Conservation (phyloP, 2,113 vertebrate species). For the Chionodraco myersi region DNA sequence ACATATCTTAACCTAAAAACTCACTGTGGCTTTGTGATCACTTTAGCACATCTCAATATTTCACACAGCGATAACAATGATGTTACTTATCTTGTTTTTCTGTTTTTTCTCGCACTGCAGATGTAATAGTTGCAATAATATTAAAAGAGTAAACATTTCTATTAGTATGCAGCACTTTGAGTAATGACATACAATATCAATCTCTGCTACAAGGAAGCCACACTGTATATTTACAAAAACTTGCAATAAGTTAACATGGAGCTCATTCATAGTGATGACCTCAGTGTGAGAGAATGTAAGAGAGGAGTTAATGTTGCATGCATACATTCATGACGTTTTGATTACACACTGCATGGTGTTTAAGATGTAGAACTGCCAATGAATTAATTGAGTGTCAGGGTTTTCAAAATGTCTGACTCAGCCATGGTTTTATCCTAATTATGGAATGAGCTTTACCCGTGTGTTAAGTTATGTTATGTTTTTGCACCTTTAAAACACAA, state of each 20-base stretch:
- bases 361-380: neutral
- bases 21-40: conserved; percentile 5
- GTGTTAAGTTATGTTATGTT: neutral
- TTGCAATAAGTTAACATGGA: neutral
- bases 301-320: conserved; percentile 1
- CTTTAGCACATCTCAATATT: conserved; percentile 1
- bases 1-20: neutral
- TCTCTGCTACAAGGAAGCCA: neutral
- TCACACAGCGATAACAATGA: neutral
- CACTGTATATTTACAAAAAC: neutral
- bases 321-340: neutral
- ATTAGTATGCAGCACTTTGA: neutral
- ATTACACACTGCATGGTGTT: conserved; percentile 31
- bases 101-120: neutral
- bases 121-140: neutral
- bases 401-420: conserved; percentile 1
- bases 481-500: conserved; percentile 49
- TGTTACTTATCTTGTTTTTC: conserved; percentile 7
- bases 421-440: neutral
- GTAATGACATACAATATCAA: too few species aligned
- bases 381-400: neutral
- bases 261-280: neutral
- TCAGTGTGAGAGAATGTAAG: neutral
- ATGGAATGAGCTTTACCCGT: neutral
- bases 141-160: conserved; percentile 1